Conservation (phyloP, 2,888 invertebrate genomes). For the Drosophila kambysellisi region DNA sequence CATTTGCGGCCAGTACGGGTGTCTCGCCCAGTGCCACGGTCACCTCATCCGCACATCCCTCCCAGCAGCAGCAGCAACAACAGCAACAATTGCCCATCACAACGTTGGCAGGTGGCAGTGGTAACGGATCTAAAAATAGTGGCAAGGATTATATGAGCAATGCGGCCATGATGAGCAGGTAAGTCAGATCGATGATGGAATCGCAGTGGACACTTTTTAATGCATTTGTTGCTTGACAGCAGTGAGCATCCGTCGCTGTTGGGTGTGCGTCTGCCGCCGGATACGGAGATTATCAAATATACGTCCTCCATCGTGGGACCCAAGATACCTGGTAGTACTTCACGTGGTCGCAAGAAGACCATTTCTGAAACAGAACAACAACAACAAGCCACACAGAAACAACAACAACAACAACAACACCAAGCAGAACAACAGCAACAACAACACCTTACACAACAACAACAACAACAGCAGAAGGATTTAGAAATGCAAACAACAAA, state of each 20-base stretch:
- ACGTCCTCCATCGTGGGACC: constrained; percentile 94
- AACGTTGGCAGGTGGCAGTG: constrained; percentile 52
- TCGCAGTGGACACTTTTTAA: background rate
- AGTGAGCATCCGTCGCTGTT: constrained; percentile 93
- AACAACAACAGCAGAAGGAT: constrained; percentile 84
- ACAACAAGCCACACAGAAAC: constrained; percentile 65
- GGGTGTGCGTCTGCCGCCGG: constrained; percentile 93
- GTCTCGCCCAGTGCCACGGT: constrained; percentile 65
- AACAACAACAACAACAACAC: constrained; percentile 85
- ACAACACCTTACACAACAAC: constrained; percentile 59
- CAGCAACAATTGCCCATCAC: constrained; percentile 54
- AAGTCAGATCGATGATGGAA: background rate
- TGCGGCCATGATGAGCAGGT: constrained; percentile 68
- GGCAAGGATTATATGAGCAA: constrained; percentile 84
- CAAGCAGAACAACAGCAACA: constrained; percentile 80
- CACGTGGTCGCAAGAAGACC: constrained; percentile 94
- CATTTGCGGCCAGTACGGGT: constrained; percentile 84
- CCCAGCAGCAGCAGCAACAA: constrained; percentile 60
- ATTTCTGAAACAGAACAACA: constrained; percentile 91
- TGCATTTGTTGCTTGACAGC: constrained; percentile 46
- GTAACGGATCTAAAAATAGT: constrained; percentile 53
- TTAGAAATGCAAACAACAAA: constrained; percentile 80
- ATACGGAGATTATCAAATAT: constrained; percentile 96
- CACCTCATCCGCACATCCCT: constrained; percentile 59
- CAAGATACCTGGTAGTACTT: constrained; percentile 93